phyloP scores from a whole-genome alignment of 2,113 vertebrate species.

The Illadopsis cleaveri region DNA sequence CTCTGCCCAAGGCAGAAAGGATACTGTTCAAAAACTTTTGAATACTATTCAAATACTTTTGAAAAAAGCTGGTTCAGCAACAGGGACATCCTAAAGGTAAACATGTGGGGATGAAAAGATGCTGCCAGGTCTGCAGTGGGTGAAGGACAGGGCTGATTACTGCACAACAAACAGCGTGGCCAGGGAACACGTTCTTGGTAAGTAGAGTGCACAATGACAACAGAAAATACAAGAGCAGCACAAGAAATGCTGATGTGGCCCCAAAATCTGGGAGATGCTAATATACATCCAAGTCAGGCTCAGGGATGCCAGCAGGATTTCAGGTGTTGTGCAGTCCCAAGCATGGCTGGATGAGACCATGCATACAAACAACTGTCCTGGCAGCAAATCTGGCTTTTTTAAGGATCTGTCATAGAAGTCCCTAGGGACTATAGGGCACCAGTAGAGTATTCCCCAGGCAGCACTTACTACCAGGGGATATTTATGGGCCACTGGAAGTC shows the following conservation, averaged over 20 bases:
- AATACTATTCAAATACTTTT: background rate
- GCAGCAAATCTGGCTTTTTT: background rate
- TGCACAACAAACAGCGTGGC: rapidly evolving
- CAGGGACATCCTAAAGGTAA: background rate
- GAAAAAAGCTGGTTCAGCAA: background rate
- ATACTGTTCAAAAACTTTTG: too few species aligned
- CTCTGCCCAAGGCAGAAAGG: background rate
- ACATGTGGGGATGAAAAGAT: background rate
- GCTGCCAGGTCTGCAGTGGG: background rate
- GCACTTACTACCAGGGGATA: background rate
- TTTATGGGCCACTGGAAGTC: background rate
- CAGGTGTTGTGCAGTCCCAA: background rate
- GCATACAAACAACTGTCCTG: background rate
- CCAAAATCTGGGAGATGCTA: background rate
- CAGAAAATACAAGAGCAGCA: background rate
- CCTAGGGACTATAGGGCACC: background rate
- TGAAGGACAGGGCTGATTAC: background rate
- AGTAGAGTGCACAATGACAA: background rate
- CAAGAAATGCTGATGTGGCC: background rate
- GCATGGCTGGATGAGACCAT: background rate
- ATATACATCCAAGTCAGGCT: rapidly evolving
- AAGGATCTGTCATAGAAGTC: background rate
- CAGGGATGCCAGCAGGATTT: background rate
- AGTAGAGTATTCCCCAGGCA: background rate
- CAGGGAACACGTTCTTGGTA: background rate